Conservation (phyloP, 2,797 vertebrate genomes). For the Mionectes olivaceus region DNA sequence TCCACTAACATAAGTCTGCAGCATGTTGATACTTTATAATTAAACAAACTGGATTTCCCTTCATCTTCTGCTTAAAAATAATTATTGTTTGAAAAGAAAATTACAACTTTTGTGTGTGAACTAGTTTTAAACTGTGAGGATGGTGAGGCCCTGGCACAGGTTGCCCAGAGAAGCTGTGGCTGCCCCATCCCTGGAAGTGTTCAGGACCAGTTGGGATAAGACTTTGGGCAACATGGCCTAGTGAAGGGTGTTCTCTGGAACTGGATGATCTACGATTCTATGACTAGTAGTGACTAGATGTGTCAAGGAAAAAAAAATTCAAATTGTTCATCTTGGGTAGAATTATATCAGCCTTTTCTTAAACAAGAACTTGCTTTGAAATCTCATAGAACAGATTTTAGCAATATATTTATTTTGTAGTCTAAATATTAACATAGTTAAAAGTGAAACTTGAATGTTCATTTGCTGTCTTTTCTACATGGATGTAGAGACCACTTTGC, state of each 20-base stretch:
- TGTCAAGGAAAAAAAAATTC: neutral
- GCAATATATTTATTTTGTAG: neutral
- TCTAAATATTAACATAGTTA: neutral
- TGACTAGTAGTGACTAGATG: neutral
- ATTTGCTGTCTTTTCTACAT: neutral
- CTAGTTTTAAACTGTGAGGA: neutral
- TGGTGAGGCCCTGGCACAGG: neutral
- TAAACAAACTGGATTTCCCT: neutral
- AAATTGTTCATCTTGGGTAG: neutral
- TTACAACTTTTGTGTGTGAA: neutral
- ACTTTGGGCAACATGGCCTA: too few relatives aligned
- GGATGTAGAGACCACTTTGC: neutral
- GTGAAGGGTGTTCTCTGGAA: neutral
- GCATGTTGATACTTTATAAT: slow-evolving; percentile 1
- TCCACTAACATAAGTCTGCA: neutral
- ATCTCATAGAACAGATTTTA: neutral
- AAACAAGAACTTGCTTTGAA: neutral
- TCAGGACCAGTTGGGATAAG: neutral
- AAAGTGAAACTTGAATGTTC: neutral
- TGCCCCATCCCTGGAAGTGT: neutral
- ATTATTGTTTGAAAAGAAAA: neutral
- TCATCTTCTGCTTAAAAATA: neutral
- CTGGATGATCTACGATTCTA: neutral
- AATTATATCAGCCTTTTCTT: neutral
- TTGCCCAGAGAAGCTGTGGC: neutral